These are phyloP conservation scores for Erebia ligea DNA, from an alignment of 2,888 invertebrate genomes.

Conservation along the genomic window DNA sequence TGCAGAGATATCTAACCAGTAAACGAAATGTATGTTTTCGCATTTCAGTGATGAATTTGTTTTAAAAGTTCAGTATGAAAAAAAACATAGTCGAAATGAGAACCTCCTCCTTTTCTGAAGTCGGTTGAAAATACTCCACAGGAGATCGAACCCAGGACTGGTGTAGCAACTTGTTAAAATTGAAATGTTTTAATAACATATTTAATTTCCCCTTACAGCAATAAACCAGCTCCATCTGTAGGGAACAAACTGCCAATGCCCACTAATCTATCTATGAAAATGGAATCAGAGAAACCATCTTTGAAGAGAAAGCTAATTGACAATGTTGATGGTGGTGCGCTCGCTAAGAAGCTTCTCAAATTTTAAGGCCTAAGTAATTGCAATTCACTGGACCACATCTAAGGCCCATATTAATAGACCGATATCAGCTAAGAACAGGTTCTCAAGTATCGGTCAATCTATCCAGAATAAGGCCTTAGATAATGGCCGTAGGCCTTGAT, in stretches of 20 bases:
- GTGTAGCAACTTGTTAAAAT: not conserved
- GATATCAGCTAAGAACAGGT: too few relatives aligned
- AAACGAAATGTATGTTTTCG: too few relatives aligned
- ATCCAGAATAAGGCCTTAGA: too few relatives aligned
- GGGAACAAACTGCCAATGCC: constrained; percentile 93
- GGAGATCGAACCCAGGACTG: not conserved
- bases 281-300: constrained; percentile 86
- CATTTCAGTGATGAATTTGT: too few relatives aligned
- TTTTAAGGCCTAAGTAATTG: constrained; percentile 64
- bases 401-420: not conserved
- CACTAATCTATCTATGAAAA: constrained; percentile 81
- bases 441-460: too few relatives aligned
- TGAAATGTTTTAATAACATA: constrained; percentile 1
- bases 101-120: too few relatives aligned
- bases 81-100: too few relatives aligned
- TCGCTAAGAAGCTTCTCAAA: constrained; percentile 87
- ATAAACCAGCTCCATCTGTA: constrained; percentile 93
- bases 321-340: constrained; percentile 86
- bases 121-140: too few relatives aligned
- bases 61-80: not conserved
- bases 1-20: too few relatives aligned
- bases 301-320: constrained; percentile 91
- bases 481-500: too few relatives aligned
- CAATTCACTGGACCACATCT: not conserved
- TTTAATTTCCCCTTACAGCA: constrained; percentile 73